These are phyloP conservation scores for Phthorimaea operculella DNA, from an alignment of 1,140 invertebrate species.

Conservation along the genomic window DNA sequence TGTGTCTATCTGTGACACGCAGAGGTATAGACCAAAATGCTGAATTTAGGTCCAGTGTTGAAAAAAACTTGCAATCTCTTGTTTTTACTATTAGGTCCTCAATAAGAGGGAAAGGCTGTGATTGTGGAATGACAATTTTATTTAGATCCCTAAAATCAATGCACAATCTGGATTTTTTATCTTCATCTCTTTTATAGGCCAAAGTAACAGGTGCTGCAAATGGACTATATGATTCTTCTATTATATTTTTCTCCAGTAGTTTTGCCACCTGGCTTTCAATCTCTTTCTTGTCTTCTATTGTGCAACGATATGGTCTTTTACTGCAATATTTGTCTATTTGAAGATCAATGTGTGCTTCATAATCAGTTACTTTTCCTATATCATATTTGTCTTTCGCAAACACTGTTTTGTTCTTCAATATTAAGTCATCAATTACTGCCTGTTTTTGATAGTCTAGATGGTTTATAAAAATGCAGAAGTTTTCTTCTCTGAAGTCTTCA, in stretches of 20 bases:
- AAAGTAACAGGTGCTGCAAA: too few relatives aligned
- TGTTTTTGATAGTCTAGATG: constrained; percentile 23
- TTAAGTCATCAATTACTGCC: constrained; percentile 22
- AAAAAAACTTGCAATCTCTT: constrained; percentile 34
- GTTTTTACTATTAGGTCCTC: constrained; percentile 32
- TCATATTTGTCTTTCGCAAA: constrained; percentile 34
- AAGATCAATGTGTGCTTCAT: constrained; percentile 36
- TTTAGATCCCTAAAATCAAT: too few relatives aligned
- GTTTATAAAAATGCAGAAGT: constrained; percentile 10
- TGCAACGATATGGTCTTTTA: constrained; percentile 35
- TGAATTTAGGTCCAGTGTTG: constrained; percentile 44
- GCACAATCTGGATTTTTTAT: too few relatives aligned
- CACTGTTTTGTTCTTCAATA: constrained; percentile 26
- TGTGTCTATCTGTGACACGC: constrained; percentile 30
- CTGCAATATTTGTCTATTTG: constrained; percentile 29
- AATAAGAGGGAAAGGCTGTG: constrained; percentile 16
- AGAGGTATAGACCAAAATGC: constrained; percentile 51
- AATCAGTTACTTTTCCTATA: background rate
- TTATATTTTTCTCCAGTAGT: constrained; percentile 19
- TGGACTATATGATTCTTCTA: too few relatives aligned
- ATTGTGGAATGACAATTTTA: too few relatives aligned
- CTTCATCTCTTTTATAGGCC: too few relatives aligned
- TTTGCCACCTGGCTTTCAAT: constrained; percentile 34
- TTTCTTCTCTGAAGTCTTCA: too few relatives aligned
- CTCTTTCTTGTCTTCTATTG: constrained; percentile 28